These are phyloP conservation scores for Setipinna tenuifilis DNA, from an alignment of 2,797 vertebrate species.

Conservation along the genomic window DNA sequence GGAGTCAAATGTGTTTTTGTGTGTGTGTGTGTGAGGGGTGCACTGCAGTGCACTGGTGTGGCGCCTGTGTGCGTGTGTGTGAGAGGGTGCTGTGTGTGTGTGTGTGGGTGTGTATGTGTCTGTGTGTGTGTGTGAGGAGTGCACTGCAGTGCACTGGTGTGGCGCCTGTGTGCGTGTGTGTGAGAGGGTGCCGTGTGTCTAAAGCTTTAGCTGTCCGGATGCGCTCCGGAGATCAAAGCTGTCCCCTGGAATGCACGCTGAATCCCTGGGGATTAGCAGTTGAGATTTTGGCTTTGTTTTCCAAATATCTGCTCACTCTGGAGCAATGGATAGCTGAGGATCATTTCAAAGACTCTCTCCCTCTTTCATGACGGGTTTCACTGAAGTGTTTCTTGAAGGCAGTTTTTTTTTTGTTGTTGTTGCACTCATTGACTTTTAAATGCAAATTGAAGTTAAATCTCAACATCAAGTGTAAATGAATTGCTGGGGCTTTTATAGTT, in stretches of 20 bases:
- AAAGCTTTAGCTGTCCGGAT: constrained; percentile 69
- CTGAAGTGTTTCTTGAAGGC: constrained; percentile 43
- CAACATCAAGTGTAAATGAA: constrained; percentile 35
- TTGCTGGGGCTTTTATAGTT: constrained; percentile 15
- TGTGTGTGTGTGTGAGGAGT: constrained; percentile 32
- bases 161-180: neutral
- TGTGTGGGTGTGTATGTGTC: constrained; percentile 30
- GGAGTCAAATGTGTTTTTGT: too few relatives aligned
- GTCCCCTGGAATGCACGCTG: constrained; percentile 71
- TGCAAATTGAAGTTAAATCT: constrained; percentile 42
- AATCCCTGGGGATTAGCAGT: constrained; percentile 76
- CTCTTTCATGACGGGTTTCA: constrained; percentile 35
- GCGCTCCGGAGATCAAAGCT: constrained; percentile 78
- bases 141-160: neutral
- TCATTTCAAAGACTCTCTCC: constrained; percentile 62
- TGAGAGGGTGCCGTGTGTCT: constrained; percentile 46
- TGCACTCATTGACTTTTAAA: constrained; percentile 51
- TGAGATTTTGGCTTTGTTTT: constrained; percentile 75
- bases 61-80: constrained; percentile 13
- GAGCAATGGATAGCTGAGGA: constrained; percentile 63
- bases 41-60: neutral
- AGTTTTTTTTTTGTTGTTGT: constrained; percentile 38
- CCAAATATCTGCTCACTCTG: constrained; percentile 67
- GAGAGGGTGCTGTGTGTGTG: constrained; percentile 25
- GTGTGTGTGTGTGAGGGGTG: too few relatives aligned